Conservation (phyloP, 1,140 invertebrate genomes). For the Drosophila aff. region DNA sequence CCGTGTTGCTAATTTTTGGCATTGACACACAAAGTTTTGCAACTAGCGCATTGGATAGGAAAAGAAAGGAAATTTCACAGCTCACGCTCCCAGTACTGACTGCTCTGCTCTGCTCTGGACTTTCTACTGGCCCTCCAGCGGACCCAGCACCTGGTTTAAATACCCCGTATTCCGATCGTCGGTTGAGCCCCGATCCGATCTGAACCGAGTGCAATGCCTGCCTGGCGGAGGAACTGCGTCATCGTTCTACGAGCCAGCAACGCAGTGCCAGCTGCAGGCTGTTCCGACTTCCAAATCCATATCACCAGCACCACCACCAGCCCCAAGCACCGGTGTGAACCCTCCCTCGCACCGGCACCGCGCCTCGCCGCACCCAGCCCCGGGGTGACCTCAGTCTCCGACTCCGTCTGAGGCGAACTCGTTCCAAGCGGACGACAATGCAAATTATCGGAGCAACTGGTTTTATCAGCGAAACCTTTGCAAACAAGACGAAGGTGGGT, state of each 20-base stretch:
- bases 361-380: slow-evolving; percentile 5
- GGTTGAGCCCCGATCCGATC: background rate
- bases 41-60: slow-evolving; percentile 66
- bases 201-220: slow-evolving; percentile 31
- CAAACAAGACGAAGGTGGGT: slow-evolving; percentile 12
- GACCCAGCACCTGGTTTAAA: slow-evolving; percentile 64
- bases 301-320: background rate
- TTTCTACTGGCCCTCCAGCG: slow-evolving; percentile 73
- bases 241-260: slow-evolving; percentile 29
- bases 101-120: slow-evolving; percentile 58
- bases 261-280: slow-evolving; percentile 30
- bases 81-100: slow-evolving; percentile 20
- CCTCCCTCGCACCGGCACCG: slow-evolving; percentile 10
- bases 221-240: slow-evolving; percentile 39
- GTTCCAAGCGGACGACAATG: slow-evolving; percentile 58
- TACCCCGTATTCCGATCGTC: slow-evolving; percentile 41
- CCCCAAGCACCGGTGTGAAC: background rate
- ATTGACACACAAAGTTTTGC: slow-evolving; percentile 83
- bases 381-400: slow-evolving; percentile 20
- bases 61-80: slow-evolving; percentile 40
- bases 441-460: slow-evolving; percentile 77
- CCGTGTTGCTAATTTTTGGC: slow-evolving; percentile 74
- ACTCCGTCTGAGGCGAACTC: slow-evolving; percentile 46
- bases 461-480: slow-evolving; percentile 61
- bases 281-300: slow-evolving; percentile 15